These are phyloP conservation scores for Palythoa caribaeorum DNA, from an alignment of 92 coral and sea anemone species.

Conservation along the genomic window DNA sequence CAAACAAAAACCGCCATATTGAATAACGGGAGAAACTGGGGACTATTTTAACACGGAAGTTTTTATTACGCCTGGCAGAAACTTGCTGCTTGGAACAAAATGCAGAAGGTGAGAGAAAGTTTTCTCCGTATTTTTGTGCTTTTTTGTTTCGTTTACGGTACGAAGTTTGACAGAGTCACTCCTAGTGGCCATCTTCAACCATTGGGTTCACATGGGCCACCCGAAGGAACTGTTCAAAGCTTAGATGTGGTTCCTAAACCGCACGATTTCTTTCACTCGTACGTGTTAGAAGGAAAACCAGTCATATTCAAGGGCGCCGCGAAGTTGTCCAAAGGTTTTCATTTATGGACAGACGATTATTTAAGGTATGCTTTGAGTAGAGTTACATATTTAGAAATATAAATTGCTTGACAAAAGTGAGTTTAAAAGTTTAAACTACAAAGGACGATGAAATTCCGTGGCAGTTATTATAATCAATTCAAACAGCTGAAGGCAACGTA, in stretches of 20 bases:
- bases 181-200: constrained; percentile 93
- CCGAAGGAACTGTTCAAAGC: constrained; percentile 68
- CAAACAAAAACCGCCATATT: constrained; percentile 36
- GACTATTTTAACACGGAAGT: constrained; percentile 18
- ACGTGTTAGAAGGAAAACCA: constrained; percentile 81
- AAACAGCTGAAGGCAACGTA: too few species aligned
- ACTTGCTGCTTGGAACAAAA: not conserved
- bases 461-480: too few species aligned
- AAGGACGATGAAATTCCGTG: too few species aligned
- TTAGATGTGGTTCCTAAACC: constrained; percentile 73
- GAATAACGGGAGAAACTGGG: constrained; percentile 20
- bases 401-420: too few species aligned
- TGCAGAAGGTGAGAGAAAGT: not conserved
- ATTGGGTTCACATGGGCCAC: constrained; percentile 88
- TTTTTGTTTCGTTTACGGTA: constrained; percentile 6
- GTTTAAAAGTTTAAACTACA: too few species aligned
- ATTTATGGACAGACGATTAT: constrained; percentile 90
- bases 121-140: not conserved
- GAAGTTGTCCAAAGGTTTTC: constrained; percentile 73
- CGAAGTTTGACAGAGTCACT: constrained; percentile 44
- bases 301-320: constrained; percentile 93
- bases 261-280: constrained; percentile 77
- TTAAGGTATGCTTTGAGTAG: constrained; percentile 61
- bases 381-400: too few species aligned
- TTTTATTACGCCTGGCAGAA: constrained; percentile 20